Evolutionary conservation across 2,888 invertebrate genomes (phyloP).

Genomic region (Meghimatium bilineatum): DNA sequence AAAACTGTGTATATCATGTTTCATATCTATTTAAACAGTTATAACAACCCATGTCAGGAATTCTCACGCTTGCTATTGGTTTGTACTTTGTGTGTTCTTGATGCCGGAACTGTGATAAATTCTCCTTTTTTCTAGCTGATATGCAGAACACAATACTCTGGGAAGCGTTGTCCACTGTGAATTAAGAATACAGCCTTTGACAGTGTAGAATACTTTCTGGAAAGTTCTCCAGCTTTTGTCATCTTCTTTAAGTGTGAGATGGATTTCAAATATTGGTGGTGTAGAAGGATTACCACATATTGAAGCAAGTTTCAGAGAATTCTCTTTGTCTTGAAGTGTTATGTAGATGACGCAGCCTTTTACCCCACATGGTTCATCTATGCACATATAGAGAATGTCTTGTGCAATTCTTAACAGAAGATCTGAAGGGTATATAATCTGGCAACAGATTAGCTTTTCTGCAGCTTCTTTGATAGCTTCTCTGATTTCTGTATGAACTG

Average conservation of each 20-base stretch:
- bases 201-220: slow-evolving; percentile 86
- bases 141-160: slow-evolving; percentile 89
- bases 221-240: slow-evolving; percentile 90
- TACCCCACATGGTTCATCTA: slow-evolving; percentile 92
- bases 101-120: slow-evolving; percentile 82
- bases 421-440: slow-evolving; percentile 37
- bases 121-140: slow-evolving; percentile 93
- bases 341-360: slow-evolving; percentile 89
- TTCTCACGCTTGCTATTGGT: background rate
- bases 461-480: slow-evolving; percentile 33
- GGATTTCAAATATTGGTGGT: slow-evolving; percentile 92
- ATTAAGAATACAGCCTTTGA: slow-evolving; percentile 63
- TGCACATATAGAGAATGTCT: slow-evolving; percentile 88
- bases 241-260: slow-evolving; percentile 91
- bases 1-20: background rate
- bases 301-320: slow-evolving; percentile 84
- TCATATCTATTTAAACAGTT: background rate
- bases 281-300: slow-evolving; percentile 91
- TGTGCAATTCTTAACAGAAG: slow-evolving; percentile 87
- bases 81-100: background rate
- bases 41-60: background rate
- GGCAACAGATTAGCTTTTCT: slow-evolving; percentile 25
- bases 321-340: slow-evolving; percentile 82
- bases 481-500: slow-evolving; percentile 12
- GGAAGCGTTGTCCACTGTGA: slow-evolving; percentile 59